phyloP scores from a whole-genome alignment of 2,888 invertebrate genomes.

The Sarcophaga carnaria region DNA sequence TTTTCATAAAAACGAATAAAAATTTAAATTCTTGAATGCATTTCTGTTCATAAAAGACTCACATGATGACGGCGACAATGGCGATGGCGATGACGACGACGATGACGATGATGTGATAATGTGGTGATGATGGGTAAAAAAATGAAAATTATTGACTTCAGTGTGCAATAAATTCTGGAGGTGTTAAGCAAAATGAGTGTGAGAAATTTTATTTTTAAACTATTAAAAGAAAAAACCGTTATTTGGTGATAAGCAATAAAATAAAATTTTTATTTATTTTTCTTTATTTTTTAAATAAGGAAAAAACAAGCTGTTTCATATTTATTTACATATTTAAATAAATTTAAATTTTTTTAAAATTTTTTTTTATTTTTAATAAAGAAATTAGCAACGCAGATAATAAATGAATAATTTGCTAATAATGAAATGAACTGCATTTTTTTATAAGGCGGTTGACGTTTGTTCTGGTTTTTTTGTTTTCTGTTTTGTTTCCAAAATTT shows the following conservation, averaged over 20 bases:
- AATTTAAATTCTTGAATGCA: constrained; percentile 2
- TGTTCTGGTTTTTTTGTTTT: neutral
- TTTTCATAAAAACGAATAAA: neutral
- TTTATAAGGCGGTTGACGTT: neutral
- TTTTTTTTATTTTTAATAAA: constrained; percentile 5
- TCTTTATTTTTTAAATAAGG: too few relatives aligned
- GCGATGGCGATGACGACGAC: too few relatives aligned
- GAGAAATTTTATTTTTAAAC: constrained; percentile 33
- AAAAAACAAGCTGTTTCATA: too few relatives aligned
- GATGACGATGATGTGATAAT: neutral
- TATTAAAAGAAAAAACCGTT: neutral
- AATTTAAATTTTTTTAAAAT: constrained; percentile 2
- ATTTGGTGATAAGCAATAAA: too few relatives aligned
- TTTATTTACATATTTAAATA: too few relatives aligned
- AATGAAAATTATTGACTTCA: neutral
- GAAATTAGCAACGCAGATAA: neutral
- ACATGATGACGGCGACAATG: too few relatives aligned
- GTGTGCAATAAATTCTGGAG: neutral
- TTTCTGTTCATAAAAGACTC: neutral
- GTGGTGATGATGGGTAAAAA: neutral
- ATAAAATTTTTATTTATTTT: too few relatives aligned
- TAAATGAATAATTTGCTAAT: neutral
- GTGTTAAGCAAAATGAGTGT: neutral
- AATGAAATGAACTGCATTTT: constrained; percentile 12
- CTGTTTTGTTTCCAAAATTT: neutral